These are phyloP conservation scores for Anableps anableps DNA, from an alignment of 2,797 vertebrate genomes.

Conservation along the genomic window DNA sequence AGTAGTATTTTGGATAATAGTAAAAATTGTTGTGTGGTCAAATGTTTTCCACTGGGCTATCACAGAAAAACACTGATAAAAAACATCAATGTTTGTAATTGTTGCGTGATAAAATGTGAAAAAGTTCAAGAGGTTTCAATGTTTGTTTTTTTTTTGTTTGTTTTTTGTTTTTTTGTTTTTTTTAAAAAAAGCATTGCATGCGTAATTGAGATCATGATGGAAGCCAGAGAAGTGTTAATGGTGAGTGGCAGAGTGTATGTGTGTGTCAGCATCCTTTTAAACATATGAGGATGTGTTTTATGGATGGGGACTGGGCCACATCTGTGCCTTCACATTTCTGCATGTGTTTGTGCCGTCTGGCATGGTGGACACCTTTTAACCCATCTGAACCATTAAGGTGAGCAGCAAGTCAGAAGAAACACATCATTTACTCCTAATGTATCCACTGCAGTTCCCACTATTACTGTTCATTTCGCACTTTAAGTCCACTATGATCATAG, in stretches of 20 bases:
- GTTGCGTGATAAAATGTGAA: not conserved
- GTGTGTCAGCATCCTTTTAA: not conserved
- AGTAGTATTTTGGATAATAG: too few relatives aligned
- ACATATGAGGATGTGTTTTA: not conserved
- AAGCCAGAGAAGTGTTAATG: not conserved
- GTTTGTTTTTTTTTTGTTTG: too few relatives aligned
- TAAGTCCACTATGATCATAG: not conserved
- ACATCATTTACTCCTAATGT: constrained; percentile 3
- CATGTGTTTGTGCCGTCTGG: constrained; percentile 45
- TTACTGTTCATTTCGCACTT: not conserved
- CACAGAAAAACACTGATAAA: not conserved
- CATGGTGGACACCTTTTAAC: constrained; percentile 45
- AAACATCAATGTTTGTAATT: not conserved
- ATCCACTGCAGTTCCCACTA: constrained; percentile 36
- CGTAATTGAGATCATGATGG: not conserved
- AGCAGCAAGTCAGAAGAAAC: not conserved
- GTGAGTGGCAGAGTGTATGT: not conserved
- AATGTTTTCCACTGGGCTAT: not conserved
- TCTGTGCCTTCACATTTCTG: constrained; percentile 22
- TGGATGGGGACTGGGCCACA: not conserved
- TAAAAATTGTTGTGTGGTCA: too few relatives aligned
- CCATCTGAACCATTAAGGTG: constrained; percentile 1
- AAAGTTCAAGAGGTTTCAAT: not conserved
- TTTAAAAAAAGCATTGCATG: not conserved
- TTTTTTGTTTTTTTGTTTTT: not conserved